Conservation (phyloP, 1,140 invertebrate species). For the Drosophila pallidifrons region DNA sequence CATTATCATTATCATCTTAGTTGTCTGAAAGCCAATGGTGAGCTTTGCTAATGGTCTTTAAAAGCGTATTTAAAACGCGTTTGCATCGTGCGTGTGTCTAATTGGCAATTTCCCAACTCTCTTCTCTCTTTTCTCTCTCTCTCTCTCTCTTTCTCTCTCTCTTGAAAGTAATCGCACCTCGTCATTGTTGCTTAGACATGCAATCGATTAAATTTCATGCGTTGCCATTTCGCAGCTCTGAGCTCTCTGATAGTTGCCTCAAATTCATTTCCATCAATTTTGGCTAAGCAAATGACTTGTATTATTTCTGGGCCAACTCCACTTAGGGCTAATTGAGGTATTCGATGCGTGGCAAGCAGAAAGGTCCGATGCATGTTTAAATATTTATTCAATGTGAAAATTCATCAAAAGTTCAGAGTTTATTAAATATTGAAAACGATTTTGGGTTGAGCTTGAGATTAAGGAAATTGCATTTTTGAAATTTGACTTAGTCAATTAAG, state of each 20-base stretch:
- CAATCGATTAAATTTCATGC: constrained; percentile 46
- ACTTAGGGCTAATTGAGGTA: constrained; percentile 15
- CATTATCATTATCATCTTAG: too few relatives aligned
- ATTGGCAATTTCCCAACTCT: constrained; percentile 33
- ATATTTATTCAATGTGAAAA: constrained; percentile 29
- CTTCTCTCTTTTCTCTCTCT: background rate
- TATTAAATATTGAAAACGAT: constrained; percentile 21
- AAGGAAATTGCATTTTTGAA: constrained; percentile 31
- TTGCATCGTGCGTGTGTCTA: constrained; percentile 56
- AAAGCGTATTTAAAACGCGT: constrained; percentile 77
- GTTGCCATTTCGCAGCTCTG: constrained; percentile 22
- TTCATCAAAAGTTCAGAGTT: constrained; percentile 1
- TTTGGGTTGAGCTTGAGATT: background rate
- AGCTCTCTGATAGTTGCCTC: background rate
- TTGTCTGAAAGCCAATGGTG: background rate
- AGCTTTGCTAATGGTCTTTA: constrained; percentile 58
- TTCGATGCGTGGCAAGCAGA: background rate
- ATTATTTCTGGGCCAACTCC: constrained; percentile 9
- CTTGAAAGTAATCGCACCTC: constrained; percentile 26
- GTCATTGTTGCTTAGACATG: constrained; percentile 24
- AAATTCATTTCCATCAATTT: constrained; percentile 18
- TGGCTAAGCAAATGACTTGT: constrained; percentile 29
- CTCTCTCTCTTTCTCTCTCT: background rate
- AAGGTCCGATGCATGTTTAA: constrained; percentile 20
- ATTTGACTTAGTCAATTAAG: background rate